These are phyloP conservation scores for Aporophyla nigra DNA, from an alignment of 2,888 invertebrate genomes.

Conservation along the genomic window DNA sequence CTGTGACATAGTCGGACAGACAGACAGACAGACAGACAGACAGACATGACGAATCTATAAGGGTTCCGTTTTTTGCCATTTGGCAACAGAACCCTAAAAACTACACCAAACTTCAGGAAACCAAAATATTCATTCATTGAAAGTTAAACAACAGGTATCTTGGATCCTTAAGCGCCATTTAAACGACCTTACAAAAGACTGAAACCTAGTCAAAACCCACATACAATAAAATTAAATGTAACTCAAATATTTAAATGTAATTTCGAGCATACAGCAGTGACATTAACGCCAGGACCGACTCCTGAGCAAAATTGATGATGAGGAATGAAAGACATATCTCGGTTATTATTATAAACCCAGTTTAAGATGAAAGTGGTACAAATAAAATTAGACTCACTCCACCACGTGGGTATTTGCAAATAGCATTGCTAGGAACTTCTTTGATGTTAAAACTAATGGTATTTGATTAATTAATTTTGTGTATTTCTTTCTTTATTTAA, in stretches of 20 bases:
- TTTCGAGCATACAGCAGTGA: conserved; percentile 27
- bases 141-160: too few relatives aligned
- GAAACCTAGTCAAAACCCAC: not conserved
- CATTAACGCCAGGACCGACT: conserved; percentile 38
- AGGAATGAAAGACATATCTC: conserved; percentile 38
- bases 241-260: conserved; percentile 24
- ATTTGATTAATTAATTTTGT: conserved; percentile 43
- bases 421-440: conserved; percentile 48
- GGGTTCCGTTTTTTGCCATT: too few relatives aligned
- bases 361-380: conserved; percentile 58
- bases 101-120: too few relatives aligned
- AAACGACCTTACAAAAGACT: not conserved
- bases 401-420: conserved; percentile 41
- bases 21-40: too few relatives aligned
- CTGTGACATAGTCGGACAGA: too few relatives aligned
- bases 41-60: too few relatives aligned
- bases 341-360: conserved; percentile 29
- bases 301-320: conserved; percentile 50
- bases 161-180: not conserved
- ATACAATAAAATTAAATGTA: conserved; percentile 33
- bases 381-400: conserved; percentile 48
- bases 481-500: conserved; percentile 26
- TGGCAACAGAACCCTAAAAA: too few relatives aligned
- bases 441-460: conserved; percentile 46
- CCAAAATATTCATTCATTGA: not conserved